Percentiles rank a stretch among this genome's conserved stretches.
Conservation (phyloP, 2,888 invertebrate genomes). For the Melinaea marsaeus region DNA sequence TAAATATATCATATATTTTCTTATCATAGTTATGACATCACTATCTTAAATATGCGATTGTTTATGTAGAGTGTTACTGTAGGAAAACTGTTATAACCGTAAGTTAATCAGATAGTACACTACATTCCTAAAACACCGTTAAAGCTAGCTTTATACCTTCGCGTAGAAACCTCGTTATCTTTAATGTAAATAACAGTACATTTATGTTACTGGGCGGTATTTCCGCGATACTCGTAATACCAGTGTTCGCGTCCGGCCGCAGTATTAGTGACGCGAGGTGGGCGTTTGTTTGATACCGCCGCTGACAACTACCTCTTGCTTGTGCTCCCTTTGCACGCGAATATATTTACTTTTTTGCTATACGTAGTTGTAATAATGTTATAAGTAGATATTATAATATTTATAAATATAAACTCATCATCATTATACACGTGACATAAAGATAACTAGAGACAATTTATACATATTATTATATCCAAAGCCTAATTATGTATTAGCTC, state of each 20-base stretch:
- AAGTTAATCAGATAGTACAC: neutral
- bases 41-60: neutral
- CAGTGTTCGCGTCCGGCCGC: constrained; percentile 26
- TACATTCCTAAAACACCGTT: neutral
- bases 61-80: neutral
- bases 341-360: constrained; percentile 11
- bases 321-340: constrained; percentile 26
- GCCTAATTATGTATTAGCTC: too few relatives aligned
- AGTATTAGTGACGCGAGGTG: constrained; percentile 26
- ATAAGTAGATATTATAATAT: neutral
- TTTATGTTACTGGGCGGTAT: constrained; percentile 11
- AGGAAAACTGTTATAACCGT: neutral
- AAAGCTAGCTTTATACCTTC: neutral
- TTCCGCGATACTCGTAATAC: constrained; percentile 29
- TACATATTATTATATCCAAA: too few relatives aligned
- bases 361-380: neutral
- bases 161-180: neutral
- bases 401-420: too few relatives aligned
- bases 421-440: too few relatives aligned
- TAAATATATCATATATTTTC: neutral
- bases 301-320: constrained; percentile 28
- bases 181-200: constrained; percentile 3
- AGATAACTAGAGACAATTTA: too few relatives aligned
- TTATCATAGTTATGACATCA: too few relatives aligned
- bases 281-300: constrained; percentile 29